Evolutionary conservation across 2,888 invertebrate species (phyloP).

Genomic region (Petrophora chlorosata): DNA sequence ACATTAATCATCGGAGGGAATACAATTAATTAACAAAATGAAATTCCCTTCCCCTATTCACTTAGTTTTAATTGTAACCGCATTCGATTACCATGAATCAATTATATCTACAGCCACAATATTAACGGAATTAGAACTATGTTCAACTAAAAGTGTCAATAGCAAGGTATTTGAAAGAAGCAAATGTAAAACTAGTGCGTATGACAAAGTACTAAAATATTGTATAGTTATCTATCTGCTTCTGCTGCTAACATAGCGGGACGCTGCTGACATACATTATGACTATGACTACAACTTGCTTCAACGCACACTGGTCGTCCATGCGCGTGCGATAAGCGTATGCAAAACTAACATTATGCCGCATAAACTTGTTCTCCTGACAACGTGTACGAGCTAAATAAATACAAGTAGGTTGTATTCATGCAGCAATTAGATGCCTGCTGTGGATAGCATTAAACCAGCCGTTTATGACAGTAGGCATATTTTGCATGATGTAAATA

Average conservation of each 20-base stretch:
- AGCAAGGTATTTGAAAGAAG: too few species aligned
- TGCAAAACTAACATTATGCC: constrained; percentile 25
- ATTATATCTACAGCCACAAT: too few species aligned
- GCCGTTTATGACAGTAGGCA: neutral
- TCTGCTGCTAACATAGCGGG: constrained; percentile 32
- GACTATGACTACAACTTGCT: constrained; percentile 10
- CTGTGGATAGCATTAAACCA: neutral
- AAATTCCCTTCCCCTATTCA: too few species aligned
- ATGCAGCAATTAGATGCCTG: constrained; percentile 3
- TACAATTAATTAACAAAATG: too few species aligned
- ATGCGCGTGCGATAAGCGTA: constrained; percentile 33
- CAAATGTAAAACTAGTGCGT: too few species aligned
- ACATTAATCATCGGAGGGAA: too few species aligned
- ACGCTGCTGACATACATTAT: constrained; percentile 30
- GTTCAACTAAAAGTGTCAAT: neutral
- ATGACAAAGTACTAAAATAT: too few species aligned
- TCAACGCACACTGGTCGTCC: constrained; percentile 36
- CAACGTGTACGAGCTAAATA: neutral
- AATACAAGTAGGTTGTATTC: constrained; percentile 1
- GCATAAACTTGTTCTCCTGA: constrained; percentile 33
- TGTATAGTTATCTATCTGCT: too few species aligned
- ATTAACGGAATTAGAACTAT: too few species aligned
- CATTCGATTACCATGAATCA: too few species aligned
- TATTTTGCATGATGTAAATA: neutral
- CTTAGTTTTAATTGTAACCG: too few species aligned